These are phyloP conservation scores for Takifugu bimaculatus DNA, from an alignment of 2,113 vertebrate genomes.

Conservation along the genomic window DNA sequence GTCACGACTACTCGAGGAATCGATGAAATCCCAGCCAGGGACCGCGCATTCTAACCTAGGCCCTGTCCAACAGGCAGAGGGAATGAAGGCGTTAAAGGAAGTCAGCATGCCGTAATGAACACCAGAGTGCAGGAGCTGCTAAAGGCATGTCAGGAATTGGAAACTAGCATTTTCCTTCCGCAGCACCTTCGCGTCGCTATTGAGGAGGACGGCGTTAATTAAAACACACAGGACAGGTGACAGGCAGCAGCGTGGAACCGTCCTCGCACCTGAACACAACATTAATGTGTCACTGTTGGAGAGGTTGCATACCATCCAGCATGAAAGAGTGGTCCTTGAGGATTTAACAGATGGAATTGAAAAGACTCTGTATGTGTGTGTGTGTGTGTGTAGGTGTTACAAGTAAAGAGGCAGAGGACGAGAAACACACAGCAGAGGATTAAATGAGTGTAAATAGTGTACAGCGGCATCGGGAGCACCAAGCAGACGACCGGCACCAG, in stretches of 20 bases:
- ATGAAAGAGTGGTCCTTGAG: conserved; percentile 29
- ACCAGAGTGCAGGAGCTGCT: conserved; percentile 37
- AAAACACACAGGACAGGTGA: conserved; percentile 57
- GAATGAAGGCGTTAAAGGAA: conserved; percentile 51
- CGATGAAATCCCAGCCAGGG: conserved; percentile 48
- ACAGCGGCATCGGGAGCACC: conserved; percentile 49
- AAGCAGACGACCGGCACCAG: conserved; percentile 38
- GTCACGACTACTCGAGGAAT: conserved; percentile 39
- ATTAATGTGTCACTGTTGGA: conserved; percentile 22
- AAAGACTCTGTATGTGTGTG: conserved; percentile 18
- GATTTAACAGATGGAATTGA: conserved; percentile 36
- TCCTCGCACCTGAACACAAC: conserved; percentile 30
- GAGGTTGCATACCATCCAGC: conserved; percentile 34
- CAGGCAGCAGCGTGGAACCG: conserved; percentile 41
- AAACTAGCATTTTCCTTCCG: conserved; percentile 42
- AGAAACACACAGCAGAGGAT: conserved; percentile 16
- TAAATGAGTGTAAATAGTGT: conserved; percentile 61
- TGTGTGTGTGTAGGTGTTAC: conserved; percentile 29
- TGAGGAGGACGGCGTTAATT: conserved; percentile 65
- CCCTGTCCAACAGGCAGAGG: conserved; percentile 53
- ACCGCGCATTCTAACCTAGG: conserved; percentile 41
- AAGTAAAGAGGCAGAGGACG: conserved; percentile 14
- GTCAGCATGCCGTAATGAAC: conserved; percentile 33
- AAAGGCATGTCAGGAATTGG: conserved; percentile 54
- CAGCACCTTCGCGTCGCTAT: conserved; percentile 48